Conservation (phyloP, 2,113 vertebrate species). For the Phyllopteryx taeniolatus region DNA sequence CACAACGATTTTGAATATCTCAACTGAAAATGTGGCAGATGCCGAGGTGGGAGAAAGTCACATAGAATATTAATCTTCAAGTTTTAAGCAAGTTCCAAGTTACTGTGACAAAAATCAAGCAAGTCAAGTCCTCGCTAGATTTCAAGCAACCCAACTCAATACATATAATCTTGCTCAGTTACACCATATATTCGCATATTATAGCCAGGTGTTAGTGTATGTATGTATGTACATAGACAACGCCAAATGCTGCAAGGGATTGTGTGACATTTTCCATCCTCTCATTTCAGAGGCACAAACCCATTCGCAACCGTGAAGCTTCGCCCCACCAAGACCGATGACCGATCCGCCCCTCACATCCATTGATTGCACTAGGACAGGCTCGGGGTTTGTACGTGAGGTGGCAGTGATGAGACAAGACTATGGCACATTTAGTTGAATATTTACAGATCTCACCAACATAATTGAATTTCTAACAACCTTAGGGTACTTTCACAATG, state of each 20-base stretch:
- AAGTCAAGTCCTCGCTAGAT: too few species aligned
- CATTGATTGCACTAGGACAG: conserved; percentile 46
- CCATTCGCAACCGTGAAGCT: conserved; percentile 91
- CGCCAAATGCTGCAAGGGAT: not conserved
- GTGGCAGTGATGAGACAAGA: conserved; percentile 5
- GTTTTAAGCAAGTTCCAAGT: not conserved
- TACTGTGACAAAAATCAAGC: too few species aligned
- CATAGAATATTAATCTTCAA: too few species aligned
- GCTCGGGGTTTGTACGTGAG: conserved; percentile 10
- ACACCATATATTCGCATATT: too few species aligned
- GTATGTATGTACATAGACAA: not conserved
- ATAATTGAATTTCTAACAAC: too few species aligned
- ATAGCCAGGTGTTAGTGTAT: not conserved
- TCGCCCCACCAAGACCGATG: conserved; percentile 83
- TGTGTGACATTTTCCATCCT: conserved; percentile 49
- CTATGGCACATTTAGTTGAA: conserved; percentile 1
- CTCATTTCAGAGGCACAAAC: conserved; percentile 80
- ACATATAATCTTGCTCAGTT: too few species aligned
- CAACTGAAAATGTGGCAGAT: too few species aligned
- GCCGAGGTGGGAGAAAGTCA: too few species aligned
- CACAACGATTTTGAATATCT: too few species aligned
- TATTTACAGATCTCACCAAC: conserved; percentile 8
- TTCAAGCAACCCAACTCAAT: not conserved
- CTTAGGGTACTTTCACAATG: too few species aligned
- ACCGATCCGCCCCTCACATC: conserved; percentile 82